phyloP scores from a whole-genome alignment of 2,113 vertebrate species.

The Dromiciops gliroides region DNA sequence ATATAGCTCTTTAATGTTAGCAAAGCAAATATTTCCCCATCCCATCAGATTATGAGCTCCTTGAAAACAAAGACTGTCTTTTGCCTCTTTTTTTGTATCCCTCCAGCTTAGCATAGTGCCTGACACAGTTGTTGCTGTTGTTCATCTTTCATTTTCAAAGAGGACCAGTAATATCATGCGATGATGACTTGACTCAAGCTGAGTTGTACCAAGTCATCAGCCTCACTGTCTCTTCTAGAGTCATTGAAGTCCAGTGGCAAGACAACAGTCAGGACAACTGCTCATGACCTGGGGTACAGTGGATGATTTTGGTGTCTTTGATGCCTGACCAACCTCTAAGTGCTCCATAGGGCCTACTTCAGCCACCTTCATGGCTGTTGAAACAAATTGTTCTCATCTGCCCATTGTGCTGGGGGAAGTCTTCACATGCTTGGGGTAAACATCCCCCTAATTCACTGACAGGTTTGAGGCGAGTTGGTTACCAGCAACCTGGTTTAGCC shows the following conservation, averaged over 20 bases:
- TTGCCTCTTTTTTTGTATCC: neutral
- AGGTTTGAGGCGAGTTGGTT: neutral
- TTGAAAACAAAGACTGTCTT: neutral
- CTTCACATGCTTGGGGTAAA: neutral
- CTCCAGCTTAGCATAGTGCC: neutral
- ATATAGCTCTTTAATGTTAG: neutral
- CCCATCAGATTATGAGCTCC: neutral
- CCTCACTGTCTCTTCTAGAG: neutral
- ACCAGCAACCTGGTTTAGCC: neutral
- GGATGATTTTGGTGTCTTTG: neutral
- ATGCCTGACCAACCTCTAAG: neutral
- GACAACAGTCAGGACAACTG: too few species aligned
- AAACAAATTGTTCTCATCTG: neutral
- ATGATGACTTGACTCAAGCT: neutral
- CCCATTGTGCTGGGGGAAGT: neutral
- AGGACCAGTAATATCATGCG: neutral
- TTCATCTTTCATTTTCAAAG: neutral
- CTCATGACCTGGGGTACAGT: neutral
- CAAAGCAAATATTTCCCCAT: neutral
- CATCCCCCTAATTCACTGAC: neutral
- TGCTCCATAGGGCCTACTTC: neutral
- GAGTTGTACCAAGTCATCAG: neutral
- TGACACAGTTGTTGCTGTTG: neutral
- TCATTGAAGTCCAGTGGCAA: neutral
- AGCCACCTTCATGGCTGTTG: neutral